Percentiles rank a stretch among this genome's conserved stretches.
Evolutionary conservation across 2,888 invertebrate genomes (phyloP).

Genomic region (Parnassius mnemosyne): DNA sequence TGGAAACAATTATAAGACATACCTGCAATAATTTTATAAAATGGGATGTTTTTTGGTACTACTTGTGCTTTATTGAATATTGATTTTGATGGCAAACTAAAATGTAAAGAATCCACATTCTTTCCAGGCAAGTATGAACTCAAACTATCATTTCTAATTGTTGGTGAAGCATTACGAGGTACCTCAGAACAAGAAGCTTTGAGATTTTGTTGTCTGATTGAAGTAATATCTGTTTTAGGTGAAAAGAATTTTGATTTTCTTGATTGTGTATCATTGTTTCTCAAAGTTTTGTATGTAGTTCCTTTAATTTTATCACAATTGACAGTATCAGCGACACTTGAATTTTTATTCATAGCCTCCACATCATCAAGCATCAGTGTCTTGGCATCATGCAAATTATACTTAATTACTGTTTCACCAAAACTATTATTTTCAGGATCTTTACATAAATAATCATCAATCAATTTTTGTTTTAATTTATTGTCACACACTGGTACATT

Average conservation of each 20-base stretch:
- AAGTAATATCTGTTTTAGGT: constrained; percentile 36
- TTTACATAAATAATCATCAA: constrained; percentile 53
- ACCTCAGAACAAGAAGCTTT: constrained; percentile 47
- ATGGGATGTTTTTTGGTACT: constrained; percentile 49
- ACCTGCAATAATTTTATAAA: constrained; percentile 72
- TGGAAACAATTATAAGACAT: constrained; percentile 4
- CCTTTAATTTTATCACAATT: constrained; percentile 50
- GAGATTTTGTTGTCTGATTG: constrained; percentile 41
- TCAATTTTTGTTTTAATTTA: constrained; percentile 55
- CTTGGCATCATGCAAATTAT: constrained; percentile 30
- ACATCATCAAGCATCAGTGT: constrained; percentile 46
- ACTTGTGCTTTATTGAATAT: constrained; percentile 47
- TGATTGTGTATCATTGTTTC: constrained; percentile 44
- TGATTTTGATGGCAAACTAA: constrained; percentile 50
- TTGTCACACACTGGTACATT: constrained; percentile 35
- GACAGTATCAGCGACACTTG: constrained; percentile 46
- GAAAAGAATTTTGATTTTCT: constrained; percentile 35
- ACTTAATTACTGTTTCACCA: constrained; percentile 7
- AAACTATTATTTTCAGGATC: constrained; percentile 37
- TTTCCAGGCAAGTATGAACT: constrained; percentile 53
- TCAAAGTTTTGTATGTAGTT: constrained; percentile 37
- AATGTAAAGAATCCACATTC: constrained; percentile 53
- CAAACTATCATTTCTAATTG: constrained; percentile 34
- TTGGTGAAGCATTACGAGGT: constrained; percentile 40
- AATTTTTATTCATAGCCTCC: constrained; percentile 63